Evolutionary conservation across 1,140 invertebrate species (phyloP).

Genomic region (Micrasema minimum): DNA sequence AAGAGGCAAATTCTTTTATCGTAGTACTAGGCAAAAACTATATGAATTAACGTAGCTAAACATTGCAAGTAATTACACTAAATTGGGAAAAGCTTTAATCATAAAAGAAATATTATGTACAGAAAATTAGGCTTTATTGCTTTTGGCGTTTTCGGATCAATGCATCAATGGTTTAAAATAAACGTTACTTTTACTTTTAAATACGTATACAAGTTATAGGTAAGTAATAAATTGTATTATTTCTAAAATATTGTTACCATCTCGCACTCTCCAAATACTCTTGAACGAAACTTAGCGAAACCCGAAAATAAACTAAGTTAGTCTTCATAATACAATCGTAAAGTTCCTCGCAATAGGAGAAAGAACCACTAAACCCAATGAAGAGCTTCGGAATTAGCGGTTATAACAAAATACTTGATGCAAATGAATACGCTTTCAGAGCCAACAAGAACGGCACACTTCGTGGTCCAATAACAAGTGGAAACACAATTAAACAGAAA

Average conservation of each 20-base stretch:
- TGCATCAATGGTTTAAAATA: no score
- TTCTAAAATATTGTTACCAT: constrained; percentile 3
- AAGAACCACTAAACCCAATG: constrained; percentile 27
- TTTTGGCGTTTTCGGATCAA: no score
- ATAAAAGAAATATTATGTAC: no score
- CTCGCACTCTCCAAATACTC: not conserved
- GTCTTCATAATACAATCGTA: constrained; percentile 5
- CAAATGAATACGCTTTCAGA: constrained; percentile 51
- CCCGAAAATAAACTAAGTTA: constrained; percentile 9
- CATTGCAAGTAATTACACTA: no score
- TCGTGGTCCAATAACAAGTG: constrained; percentile 46
- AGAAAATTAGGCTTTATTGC: no score
- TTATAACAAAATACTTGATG: constrained; percentile 47
- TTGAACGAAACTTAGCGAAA: not conserved
- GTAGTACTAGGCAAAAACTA: no score
- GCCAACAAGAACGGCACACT: constrained; percentile 34
- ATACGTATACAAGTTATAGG: no score
- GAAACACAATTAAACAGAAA: constrained; percentile 54
- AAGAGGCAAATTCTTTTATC: no score
- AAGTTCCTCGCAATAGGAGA: constrained; percentile 17
- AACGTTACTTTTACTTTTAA: no score
- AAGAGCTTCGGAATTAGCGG: constrained; percentile 39
- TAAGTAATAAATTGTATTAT: no score
- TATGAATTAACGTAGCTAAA: no score
- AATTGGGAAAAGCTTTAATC: no score